Evolutionary conservation across 2,888 invertebrate genomes (phyloP).

Genomic region (Kryphioiulus occultus): DNA sequence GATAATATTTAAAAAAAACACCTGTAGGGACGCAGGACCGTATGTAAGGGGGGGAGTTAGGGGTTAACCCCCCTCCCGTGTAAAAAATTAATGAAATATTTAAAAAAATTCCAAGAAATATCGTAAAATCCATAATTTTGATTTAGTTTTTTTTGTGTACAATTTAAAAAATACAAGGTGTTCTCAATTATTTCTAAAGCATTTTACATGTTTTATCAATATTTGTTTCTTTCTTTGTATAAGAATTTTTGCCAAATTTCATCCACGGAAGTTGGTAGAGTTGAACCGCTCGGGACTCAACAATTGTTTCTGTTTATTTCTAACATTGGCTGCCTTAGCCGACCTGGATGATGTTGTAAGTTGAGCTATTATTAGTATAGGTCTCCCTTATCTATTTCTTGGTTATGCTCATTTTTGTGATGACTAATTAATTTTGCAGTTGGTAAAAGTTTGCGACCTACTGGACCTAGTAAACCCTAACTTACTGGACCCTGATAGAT

Average conservation of each 20-base stretch:
- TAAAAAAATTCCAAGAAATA: too few species aligned
- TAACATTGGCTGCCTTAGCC: constrained; percentile 41
- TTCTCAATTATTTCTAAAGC: too few species aligned
- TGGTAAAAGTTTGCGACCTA: constrained; percentile 43
- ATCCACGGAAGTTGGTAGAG: constrained; percentile 6
- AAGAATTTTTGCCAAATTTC: constrained; percentile 46
- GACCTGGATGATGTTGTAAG: constrained; percentile 42
- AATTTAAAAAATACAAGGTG: too few species aligned
- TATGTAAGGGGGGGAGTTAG: too few species aligned
- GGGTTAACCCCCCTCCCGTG: too few species aligned
- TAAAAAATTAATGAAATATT: too few species aligned
- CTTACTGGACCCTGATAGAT: neutral
- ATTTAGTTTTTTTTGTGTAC: too few species aligned
- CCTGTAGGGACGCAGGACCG: too few species aligned
- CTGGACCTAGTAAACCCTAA: constrained; percentile 33
- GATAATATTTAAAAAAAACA: too few species aligned
- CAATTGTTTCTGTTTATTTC: constrained; percentile 46
- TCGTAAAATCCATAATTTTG: too few species aligned
- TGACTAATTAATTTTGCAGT: neutral
- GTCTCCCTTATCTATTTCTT: neutral
- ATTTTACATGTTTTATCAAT: too few species aligned
- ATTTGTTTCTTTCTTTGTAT: neutral
- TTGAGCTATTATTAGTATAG: neutral
- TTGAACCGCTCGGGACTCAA: constrained; percentile 14
- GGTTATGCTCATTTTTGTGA: neutral